Percentiles rank a stretch among this genome's conserved stretches.
These are phyloP conservation scores for Ibidorhyncha struthersii DNA, from an alignment of 2,113 vertebrate species.

Conservation along the genomic window DNA sequence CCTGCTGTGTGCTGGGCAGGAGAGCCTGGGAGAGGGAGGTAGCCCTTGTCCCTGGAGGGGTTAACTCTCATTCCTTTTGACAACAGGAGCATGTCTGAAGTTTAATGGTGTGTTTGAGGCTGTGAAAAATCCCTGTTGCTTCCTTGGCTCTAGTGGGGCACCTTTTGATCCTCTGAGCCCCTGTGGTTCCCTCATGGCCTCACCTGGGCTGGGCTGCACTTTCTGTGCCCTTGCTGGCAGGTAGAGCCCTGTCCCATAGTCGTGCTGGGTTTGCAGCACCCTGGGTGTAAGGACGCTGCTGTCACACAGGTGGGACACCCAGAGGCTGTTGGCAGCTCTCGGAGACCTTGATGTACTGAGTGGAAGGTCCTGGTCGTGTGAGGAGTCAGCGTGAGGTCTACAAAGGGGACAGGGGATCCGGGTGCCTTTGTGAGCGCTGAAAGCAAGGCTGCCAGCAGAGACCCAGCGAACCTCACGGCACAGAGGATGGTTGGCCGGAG, in stretches of 20 bases:
- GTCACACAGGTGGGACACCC: neutral
- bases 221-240: neutral
- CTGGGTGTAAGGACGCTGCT: neutral
- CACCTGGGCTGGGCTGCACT: neutral
- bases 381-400: neutral
- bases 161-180: neutral
- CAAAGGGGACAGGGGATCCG: rapidly evolving
- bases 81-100: constrained; percentile 44
- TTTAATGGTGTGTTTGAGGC: constrained; percentile 59
- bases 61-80: constrained; percentile 44
- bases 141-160: constrained; percentile 22
- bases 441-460: neutral
- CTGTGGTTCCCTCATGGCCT: rapidly evolving
- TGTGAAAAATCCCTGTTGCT: constrained; percentile 37
- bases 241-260: neutral
- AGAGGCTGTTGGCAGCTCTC: neutral
- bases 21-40: neutral
- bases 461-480: neutral
- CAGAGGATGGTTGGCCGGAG: too few species aligned
- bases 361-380: neutral
- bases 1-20: neutral
- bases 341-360: rapidly evolving
- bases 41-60: neutral
- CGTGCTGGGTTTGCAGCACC: too few species aligned
- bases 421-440: neutral